These are phyloP conservation scores for Coecobrya sp. DNA, from an alignment of 2,888 invertebrate species.

Conservation along the genomic window DNA sequence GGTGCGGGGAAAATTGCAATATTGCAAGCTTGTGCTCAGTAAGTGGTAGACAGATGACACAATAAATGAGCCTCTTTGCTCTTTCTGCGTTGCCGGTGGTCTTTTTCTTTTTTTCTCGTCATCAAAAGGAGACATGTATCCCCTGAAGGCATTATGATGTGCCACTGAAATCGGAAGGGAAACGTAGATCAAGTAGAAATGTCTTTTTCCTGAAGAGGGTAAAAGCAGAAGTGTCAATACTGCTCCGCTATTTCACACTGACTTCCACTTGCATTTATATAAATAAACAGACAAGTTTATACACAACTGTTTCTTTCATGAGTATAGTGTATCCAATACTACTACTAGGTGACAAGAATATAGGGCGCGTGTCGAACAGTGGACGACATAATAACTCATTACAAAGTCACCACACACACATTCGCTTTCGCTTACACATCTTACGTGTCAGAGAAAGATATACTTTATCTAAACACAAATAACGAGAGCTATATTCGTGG, in stretches of 20 bases:
- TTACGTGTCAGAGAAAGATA: not conserved
- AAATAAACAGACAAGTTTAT: not conserved
- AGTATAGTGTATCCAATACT: not conserved
- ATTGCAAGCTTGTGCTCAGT: not conserved
- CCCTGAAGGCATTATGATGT: conserved; percentile 53
- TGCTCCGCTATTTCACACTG: conserved; percentile 34
- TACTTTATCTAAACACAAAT: conserved; percentile 39
- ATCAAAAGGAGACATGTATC: conserved; percentile 35
- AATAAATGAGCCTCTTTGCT: conserved; percentile 31
- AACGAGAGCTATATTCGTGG: not conserved
- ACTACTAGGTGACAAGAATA: conserved; percentile 29
- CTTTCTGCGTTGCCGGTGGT: conserved; percentile 19
- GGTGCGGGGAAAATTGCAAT: not conserved
- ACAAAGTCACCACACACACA: conserved; percentile 64
- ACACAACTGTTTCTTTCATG: conserved; percentile 42
- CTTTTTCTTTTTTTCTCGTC: conserved; percentile 7
- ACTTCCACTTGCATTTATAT: conserved; percentile 22
- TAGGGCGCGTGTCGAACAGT: conserved; percentile 69
- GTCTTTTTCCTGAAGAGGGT: conserved; percentile 33
- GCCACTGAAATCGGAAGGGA: conserved; percentile 45
- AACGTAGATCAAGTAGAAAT: conserved; percentile 47
- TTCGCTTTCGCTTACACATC: not conserved
- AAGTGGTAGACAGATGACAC: not conserved
- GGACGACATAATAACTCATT: conserved; percentile 72
- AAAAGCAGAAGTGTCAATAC: conserved; percentile 63